Evolutionary conservation across 1,140 invertebrate genomes (phyloP).

Genomic region (Melitaea cinxia): DNA sequence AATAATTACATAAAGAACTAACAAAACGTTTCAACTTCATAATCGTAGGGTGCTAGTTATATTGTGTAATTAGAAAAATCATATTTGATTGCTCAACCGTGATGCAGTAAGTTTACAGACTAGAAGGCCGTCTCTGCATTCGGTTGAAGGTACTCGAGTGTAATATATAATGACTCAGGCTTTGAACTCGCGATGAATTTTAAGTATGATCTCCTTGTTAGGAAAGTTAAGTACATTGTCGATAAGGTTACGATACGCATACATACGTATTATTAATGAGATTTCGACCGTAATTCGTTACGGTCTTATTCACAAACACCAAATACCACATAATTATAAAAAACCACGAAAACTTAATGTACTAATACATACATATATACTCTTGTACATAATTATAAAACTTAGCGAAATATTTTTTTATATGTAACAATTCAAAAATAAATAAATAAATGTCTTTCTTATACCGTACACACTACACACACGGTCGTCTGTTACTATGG

Average conservation of each 20-base stretch:
- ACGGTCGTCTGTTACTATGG: too few relatives aligned
- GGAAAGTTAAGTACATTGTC: constrained; percentile 27
- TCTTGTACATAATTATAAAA: too few relatives aligned
- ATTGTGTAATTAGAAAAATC: constrained; percentile 33
- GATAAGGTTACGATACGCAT: neutral
- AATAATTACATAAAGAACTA: neutral
- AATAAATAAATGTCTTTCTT: too few relatives aligned
- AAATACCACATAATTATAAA: too few relatives aligned
- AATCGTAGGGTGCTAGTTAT: neutral
- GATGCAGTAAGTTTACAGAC: constrained; percentile 18
- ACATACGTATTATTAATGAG: neutral
- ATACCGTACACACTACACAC: too few relatives aligned
- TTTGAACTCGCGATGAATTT: constrained; percentile 37
- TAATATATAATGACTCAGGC: constrained; percentile 40
- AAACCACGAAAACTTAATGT: too few relatives aligned
- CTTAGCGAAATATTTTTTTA: too few relatives aligned
- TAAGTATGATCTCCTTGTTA: constrained; percentile 26
- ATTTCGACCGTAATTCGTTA: neutral
- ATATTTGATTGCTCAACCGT: constrained; percentile 31
- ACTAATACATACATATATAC: too few relatives aligned
- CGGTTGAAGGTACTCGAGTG: constrained; percentile 15
- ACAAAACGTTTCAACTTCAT: neutral
- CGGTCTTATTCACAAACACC: neutral
- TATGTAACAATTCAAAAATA: too few relatives aligned
- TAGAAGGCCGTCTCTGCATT: constrained; percentile 36